Conservation (phyloP, 2,888 invertebrate species). For the Drosophila conformis region DNA sequence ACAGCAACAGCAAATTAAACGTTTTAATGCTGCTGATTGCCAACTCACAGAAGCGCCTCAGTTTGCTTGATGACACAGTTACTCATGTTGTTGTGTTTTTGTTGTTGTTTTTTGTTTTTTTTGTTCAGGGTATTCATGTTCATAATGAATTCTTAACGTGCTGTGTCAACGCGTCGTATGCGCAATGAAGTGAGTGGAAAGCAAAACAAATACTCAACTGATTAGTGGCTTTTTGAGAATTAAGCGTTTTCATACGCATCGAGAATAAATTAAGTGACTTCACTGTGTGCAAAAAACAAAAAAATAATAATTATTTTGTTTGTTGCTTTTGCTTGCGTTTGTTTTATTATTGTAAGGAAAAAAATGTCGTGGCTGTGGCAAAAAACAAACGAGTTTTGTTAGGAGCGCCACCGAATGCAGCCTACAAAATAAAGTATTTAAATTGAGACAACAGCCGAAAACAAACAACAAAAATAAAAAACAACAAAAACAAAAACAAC, state of each 20-base stretch:
- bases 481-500: constrained; percentile 26
- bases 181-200: constrained; percentile 41
- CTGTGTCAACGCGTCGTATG: constrained; percentile 59
- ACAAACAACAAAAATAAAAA: constrained; percentile 22
- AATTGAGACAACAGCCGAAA: constrained; percentile 63
- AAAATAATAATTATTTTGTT: constrained; percentile 20
- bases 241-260: constrained; percentile 59
- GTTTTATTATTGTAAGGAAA: constrained; percentile 35
- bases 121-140: constrained; percentile 45
- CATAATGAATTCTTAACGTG: constrained; percentile 53
- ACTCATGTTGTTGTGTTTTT: neutral
- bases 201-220: constrained; percentile 21
- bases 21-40: constrained; percentile 1
- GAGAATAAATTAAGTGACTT: constrained; percentile 71
- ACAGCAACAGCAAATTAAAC: neutral
- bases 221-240: constrained; percentile 39
- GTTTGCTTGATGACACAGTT: constrained; percentile 31
- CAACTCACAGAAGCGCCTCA: constrained; percentile 3
- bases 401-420: constrained; percentile 56
- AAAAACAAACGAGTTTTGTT: constrained; percentile 56
- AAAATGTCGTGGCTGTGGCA: constrained; percentile 25
- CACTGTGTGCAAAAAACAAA: constrained; percentile 16
- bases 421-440: constrained; percentile 65
- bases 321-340: constrained; percentile 24
- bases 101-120: neutral